Percentiles rank a stretch among this genome's conserved stretches.
Conservation (phyloP, 2,797 vertebrate species). For the Tamandua tetradactyla region DNA sequence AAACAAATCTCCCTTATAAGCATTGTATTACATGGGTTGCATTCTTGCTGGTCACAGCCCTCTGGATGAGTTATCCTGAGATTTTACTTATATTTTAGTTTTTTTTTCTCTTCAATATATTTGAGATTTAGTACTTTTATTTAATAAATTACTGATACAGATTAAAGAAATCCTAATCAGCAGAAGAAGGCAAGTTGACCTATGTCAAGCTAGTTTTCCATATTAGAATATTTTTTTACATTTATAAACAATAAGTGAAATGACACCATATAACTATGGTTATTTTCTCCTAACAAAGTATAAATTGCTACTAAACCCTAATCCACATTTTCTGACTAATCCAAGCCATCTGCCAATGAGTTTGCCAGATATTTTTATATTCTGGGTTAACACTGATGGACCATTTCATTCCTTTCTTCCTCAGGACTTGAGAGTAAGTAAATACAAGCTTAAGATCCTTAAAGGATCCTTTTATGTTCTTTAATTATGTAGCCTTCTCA, state of each 20-base stretch:
- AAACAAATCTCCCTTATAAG: not conserved
- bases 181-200: constrained; percentile 10
- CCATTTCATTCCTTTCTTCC: constrained; percentile 23
- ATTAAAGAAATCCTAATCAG: not conserved
- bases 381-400: constrained; percentile 56
- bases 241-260: not conserved
- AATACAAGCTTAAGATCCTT: not conserved
- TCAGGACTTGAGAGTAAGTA: constrained; percentile 8
- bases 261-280: not conserved
- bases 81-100: not conserved
- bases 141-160: not conserved
- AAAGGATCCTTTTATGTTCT: not conserved
- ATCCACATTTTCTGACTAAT: constrained; percentile 28
- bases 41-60: not conserved
- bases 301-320: constrained; percentile 27
- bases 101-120: not conserved
- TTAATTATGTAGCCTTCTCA: not conserved
- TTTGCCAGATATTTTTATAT: constrained; percentile 47
- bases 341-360: constrained; percentile 53
- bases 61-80: not conserved
- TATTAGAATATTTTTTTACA: not conserved
- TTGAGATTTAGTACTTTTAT: not conserved
- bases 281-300: constrained; percentile 23
- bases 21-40: not conserved
- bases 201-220: not conserved